These are phyloP conservation scores for Thysanoteuthis rhombus DNA, from an alignment of 2,888 invertebrate species.

Conservation along the genomic window DNA sequence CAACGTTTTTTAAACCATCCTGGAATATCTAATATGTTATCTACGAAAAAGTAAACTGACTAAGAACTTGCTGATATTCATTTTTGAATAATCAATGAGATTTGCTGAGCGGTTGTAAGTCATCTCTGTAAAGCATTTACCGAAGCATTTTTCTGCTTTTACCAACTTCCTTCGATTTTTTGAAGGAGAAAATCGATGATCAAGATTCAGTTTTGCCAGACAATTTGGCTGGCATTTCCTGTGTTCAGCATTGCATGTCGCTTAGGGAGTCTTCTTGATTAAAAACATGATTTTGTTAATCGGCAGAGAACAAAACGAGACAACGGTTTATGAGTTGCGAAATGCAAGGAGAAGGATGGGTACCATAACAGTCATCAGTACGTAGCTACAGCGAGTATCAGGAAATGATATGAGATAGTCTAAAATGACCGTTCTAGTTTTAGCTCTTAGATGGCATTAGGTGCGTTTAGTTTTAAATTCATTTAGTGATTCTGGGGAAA, in stretches of 20 bases:
- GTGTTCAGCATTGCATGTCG: not conserved
- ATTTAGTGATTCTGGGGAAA: no score
- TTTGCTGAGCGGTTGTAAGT: not conserved
- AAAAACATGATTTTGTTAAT: not conserved
- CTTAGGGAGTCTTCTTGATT: not conserved
- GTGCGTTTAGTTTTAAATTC: no score
- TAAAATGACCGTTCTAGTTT: no score
- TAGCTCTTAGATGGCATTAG: no score
- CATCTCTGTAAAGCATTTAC: not conserved
- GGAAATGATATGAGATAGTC: no score
- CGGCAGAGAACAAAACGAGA: not conserved
- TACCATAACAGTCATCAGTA: no score
- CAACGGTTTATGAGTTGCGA: not conserved
- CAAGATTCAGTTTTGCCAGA: not conserved
- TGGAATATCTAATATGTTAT: no score
- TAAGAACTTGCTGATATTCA: not conserved
- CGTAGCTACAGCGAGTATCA: no score
- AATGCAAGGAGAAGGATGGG: not conserved
- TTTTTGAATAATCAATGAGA: not conserved
- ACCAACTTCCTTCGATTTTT: no score
- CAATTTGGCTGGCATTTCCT: not conserved
- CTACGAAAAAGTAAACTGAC: not conserved
- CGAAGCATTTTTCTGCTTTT: not conserved
- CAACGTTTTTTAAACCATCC: no score
- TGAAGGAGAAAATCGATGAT: not conserved